A percentile compares a stretch with the other conserved stretches of the same genome.
phyloP scores from a whole-genome alignment of 2,113 vertebrate genomes.

The Rhynchopsitta pachyrhyncha region DNA sequence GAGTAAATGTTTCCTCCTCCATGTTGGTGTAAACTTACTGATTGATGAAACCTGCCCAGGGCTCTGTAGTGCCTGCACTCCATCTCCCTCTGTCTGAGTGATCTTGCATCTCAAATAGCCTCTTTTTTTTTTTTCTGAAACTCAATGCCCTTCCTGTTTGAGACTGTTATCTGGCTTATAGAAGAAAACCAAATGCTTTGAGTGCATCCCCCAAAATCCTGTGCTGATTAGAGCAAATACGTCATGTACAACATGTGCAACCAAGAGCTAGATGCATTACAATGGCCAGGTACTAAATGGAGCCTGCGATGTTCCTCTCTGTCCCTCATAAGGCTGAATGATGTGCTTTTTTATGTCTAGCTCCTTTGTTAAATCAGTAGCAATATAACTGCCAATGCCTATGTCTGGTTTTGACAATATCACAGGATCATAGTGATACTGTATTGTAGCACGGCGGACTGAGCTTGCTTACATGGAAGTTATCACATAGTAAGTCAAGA shows the following conservation, averaged over 20 bases:
- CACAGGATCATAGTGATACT: not conserved
- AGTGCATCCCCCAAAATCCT: not conserved
- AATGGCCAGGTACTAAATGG: not conserved
- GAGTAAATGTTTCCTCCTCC: not conserved
- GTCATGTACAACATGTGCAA: not conserved
- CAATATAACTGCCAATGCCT: not conserved
- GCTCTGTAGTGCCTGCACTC: not conserved
- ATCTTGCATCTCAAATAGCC: not conserved
- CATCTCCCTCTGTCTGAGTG: not conserved
- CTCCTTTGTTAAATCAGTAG: not conserved
- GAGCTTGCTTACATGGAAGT: not conserved
- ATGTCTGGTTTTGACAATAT: not conserved
- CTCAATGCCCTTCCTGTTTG: not conserved
- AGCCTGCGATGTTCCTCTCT: not conserved
- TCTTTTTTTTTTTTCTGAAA: not conserved
- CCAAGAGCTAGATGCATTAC: not conserved
- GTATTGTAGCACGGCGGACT: not conserved
- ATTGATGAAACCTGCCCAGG: not conserved
- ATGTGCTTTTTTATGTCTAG: not conserved
- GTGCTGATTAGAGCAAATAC: not conserved
- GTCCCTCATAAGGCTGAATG: not conserved
- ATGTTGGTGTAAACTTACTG: not conserved
- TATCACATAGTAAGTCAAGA: not conserved
- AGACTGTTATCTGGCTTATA: not conserved
- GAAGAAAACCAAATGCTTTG: not conserved